Evolutionary conservation across 2,888 invertebrate genomes (phyloP).

Genomic region (Agrotis exclamationis): DNA sequence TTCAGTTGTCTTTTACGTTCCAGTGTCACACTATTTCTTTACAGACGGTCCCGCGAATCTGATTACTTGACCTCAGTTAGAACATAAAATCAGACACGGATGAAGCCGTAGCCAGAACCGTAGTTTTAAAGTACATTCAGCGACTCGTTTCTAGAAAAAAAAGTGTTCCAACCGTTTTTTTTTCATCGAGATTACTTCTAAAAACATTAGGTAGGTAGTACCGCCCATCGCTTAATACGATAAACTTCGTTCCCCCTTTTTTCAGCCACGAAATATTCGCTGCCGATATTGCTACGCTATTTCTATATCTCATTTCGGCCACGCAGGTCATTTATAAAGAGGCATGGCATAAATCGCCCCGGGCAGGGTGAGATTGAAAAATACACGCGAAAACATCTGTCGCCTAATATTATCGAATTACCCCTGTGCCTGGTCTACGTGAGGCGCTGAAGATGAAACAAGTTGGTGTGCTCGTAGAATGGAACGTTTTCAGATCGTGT

Average conservation of each 20-base stretch:
- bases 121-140: no score
- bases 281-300: constrained; percentile 58
- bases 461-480: constrained; percentile 58
- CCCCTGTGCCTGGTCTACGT: constrained; percentile 77
- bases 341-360: constrained; percentile 62
- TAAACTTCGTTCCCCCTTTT: constrained; percentile 27
- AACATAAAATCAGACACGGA: no score
- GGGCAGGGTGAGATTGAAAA: constrained; percentile 79
- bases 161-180: no score
- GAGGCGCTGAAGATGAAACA: constrained; percentile 74
- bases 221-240: constrained; percentile 8
- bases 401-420: constrained; percentile 85
- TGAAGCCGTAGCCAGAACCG: no score
- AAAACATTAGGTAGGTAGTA: constrained; percentile 3
- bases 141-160: no score
- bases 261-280: constrained; percentile 51
- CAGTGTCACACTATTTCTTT: no score
- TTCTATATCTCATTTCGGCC: constrained; percentile 66
- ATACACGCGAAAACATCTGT: constrained; percentile 81
- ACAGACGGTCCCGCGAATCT: no score
- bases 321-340: constrained; percentile 68
- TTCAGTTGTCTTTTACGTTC: no score
- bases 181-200: neutral
- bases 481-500: constrained; percentile 50
- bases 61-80: no score